phyloP scores from a whole-genome alignment of 1,140 invertebrate genomes.

The Drosophila virilis region DNA sequence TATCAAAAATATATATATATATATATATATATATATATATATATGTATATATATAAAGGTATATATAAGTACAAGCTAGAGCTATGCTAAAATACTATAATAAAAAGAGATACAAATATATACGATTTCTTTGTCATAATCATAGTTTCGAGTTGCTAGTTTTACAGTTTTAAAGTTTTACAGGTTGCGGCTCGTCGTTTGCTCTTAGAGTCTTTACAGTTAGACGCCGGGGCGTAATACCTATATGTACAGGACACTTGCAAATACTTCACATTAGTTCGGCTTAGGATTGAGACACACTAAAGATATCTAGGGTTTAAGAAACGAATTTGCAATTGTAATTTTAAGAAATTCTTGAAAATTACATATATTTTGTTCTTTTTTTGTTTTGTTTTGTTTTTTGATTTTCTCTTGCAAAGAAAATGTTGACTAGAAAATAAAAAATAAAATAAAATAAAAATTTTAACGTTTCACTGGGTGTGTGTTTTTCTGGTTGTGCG shows the following conservation, averaged over 20 bases:
- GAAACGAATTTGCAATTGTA: conserved; percentile 12
- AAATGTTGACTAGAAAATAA: conserved; percentile 80
- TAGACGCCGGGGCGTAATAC: conserved; percentile 59
- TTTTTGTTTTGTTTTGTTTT: conserved; percentile 17
- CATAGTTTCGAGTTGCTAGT: conserved; percentile 14
- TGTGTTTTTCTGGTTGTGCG: conserved; percentile 3
- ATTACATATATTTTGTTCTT: not conserved
- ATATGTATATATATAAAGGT: conserved; percentile 27
- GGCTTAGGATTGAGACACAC: conserved; percentile 57
- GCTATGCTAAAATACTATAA: conserved; percentile 70
- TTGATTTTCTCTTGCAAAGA: conserved; percentile 68
- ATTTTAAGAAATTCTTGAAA: conserved; percentile 11
- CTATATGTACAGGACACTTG: conserved; percentile 68
- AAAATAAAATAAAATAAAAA: conserved; percentile 49
- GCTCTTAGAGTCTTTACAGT: conserved; percentile 70
- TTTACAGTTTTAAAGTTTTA: conserved; percentile 26
- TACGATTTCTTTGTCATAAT: conserved; percentile 23
- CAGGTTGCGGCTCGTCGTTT: conserved; percentile 47
- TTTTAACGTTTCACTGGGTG: conserved; percentile 34
- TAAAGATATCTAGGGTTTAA: conserved; percentile 3
- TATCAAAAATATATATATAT: conserved; percentile 71
- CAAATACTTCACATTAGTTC: conserved; percentile 74
- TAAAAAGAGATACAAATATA: conserved; percentile 57
- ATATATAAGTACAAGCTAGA: conserved; percentile 44
- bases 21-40: conserved; percentile 30